These are phyloP conservation scores for Amphiprion clarkii DNA, from an alignment of 2,797 vertebrate species.

Conservation along the genomic window DNA sequence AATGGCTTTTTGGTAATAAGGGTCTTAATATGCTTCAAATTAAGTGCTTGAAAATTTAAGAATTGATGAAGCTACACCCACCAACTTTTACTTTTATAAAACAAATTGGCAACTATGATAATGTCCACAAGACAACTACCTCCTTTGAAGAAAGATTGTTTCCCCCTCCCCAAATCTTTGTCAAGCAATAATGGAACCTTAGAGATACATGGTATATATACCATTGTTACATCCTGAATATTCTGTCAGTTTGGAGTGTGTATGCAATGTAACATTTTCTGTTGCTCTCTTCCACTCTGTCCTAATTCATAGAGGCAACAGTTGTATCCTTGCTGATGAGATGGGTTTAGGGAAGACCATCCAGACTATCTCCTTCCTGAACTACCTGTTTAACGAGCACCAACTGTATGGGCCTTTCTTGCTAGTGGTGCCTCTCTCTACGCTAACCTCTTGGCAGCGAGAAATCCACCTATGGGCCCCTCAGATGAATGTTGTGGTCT, in stretches of 20 bases:
- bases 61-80: no score
- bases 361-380: conserved; percentile 97
- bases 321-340: conserved; percentile 98
- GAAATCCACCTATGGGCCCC: conserved; percentile 97
- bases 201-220: not conserved
- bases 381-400: conserved; percentile 95
- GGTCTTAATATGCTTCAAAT: no score
- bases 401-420: conserved; percentile 95
- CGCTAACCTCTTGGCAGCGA: conserved; percentile 96
- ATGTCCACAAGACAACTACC: no score
- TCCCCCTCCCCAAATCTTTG: not conserved
- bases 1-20: no score
- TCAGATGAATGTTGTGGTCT: conserved; percentile 96
- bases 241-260: not conserved
- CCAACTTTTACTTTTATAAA: no score
- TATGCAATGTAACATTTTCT: not conserved
- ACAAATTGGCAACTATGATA: no score
- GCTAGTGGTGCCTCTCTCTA: conserved; percentile 95
- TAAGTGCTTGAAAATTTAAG: no score
- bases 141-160: no score
- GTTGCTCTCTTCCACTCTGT: conserved; percentile 6
- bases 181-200: not conserved
- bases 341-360: conserved; percentile 99
- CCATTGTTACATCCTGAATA: not conserved
- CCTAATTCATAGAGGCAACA: conserved; percentile 88